Percentiles rank a stretch among this genome's conserved stretches.
These are phyloP conservation scores for Machimus rusticus DNA, from an alignment of 2,888 invertebrate species.

Conservation along the genomic window DNA sequence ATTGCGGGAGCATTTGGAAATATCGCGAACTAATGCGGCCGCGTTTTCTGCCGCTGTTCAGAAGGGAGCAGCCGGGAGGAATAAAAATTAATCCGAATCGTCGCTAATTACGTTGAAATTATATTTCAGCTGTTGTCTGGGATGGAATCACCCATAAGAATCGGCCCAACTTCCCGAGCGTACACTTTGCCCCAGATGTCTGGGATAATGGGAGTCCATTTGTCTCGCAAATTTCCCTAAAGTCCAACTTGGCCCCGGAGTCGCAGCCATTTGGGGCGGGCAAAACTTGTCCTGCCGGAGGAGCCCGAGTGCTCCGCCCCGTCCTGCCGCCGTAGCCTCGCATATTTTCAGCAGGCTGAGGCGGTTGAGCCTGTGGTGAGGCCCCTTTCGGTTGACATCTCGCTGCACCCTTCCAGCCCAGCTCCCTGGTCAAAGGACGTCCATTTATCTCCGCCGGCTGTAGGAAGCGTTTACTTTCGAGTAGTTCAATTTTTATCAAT, in stretches of 20 bases:
- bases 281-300: not conserved
- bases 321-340: not conserved
- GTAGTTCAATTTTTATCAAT: constrained; percentile 39
- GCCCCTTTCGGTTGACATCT: not conserved
- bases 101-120: constrained; percentile 14
- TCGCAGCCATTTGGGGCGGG: not conserved
- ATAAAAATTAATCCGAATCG: constrained; percentile 14
- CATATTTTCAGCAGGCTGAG: not conserved
- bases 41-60: not conserved
- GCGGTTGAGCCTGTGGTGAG: not conserved
- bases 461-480: not conserved
- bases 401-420: not conserved
- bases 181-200: constrained; percentile 14
- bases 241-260: not conserved
- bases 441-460: constrained; percentile 21
- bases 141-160: not conserved
- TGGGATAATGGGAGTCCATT: constrained; percentile 30
- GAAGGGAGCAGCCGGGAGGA: not conserved
- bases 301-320: not conserved
- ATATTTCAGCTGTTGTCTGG: constrained; percentile 23
- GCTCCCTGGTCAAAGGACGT: constrained; percentile 7
- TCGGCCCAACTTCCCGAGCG: not conserved
- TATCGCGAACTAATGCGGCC: not conserved
- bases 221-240: constrained; percentile 30
- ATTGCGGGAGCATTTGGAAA: not conserved